Evolutionary conservation across 1,140 invertebrate genomes (phyloP).

Genomic region (Drosophila bocki): DNA sequence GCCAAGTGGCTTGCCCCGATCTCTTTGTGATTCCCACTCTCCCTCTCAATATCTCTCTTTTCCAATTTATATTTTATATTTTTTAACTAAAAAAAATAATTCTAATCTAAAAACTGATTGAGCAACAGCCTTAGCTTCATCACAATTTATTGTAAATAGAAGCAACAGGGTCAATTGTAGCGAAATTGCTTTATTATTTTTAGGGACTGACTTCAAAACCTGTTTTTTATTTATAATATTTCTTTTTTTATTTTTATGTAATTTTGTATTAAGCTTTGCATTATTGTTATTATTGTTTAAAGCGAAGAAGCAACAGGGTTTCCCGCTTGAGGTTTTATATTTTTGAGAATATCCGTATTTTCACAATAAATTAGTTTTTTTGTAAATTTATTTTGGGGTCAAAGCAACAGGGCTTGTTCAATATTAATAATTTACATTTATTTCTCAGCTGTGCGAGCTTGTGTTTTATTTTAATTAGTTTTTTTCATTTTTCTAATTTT

Average conservation of each 20-base stretch:
- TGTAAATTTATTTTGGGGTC: neutral
- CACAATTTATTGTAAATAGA: constrained; percentile 8
- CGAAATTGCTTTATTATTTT: neutral
- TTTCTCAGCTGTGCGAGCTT: neutral
- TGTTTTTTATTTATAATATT: neutral
- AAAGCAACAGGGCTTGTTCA: neutral
- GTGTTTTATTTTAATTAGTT: neutral
- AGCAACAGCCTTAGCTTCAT: constrained; percentile 8
- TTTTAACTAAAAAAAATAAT: constrained; percentile 5
- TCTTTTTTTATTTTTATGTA: neutral
- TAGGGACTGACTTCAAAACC: neutral
- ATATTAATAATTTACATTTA: neutral
- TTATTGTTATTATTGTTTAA: neutral
- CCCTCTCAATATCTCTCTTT: constrained; percentile 18
- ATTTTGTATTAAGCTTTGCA: neutral
- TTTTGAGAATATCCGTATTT: neutral
- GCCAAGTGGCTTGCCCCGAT: constrained; percentile 41
- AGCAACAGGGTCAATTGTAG: constrained; percentile 32
- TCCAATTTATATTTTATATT: constrained; percentile 15
- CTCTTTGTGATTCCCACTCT: neutral
- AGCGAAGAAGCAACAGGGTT: constrained; percentile 4
- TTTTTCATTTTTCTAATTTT: neutral
- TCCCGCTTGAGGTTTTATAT: neutral
- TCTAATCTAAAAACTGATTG: constrained; percentile 6
- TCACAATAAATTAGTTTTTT: neutral